Evolutionary conservation across 2,888 invertebrate genomes (phyloP), one percentile per base, ranked within the genome.

Genomic region (Pristionchus entomophagus): DNA sequence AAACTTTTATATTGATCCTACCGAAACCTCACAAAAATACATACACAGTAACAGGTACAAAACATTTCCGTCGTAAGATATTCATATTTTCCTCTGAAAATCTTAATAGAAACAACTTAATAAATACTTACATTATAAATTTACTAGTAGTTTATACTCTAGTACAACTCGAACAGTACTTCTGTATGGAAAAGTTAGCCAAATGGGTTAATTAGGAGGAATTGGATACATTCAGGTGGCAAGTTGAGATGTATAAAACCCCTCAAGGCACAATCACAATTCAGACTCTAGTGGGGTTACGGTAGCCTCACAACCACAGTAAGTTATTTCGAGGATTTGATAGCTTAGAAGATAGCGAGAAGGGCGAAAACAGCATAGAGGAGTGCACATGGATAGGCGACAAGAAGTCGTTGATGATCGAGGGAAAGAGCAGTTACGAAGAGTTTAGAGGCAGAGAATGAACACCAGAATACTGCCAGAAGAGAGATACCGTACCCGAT

Each of bases 351-450:
- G 87, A 98, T 95, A 82, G 97, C 97, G 91, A 98, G 95, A 85
- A 98, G 95, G 69, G 97, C 97, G 95, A 98, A 98, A 0, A 97
- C 97, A 81, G 97, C 97, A 94, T 97, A 97, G 45, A 98, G 96
- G 88, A 98, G 95, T 87, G 96, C 96, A 95, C 97, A 97, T 0
- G 98, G 98, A 94, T 98, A 98, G 56, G 97, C 97, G 91, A 97
- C 96, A 0, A 97, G 90, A n/a, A 93, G 86, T 69, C 88, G 87
- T 97, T 97, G 91, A 96, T 96, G 87, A 88, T 96, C 95, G 95
- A 97, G 84, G 29, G 81, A 96, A 26, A 97, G 96, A 94, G 97
- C 97, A 0, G 97, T 96, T 59, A 97, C 96, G 95, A 98, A 97
- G 41, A 98, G 95, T 94, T 97, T 96, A 49, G 97, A 97, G 0